Evolutionary conservation across 2,113 vertebrate species (phyloP), one percentile per base, ranked within the genome.

Genomic region (Hippocampus abdominalis): DNA sequence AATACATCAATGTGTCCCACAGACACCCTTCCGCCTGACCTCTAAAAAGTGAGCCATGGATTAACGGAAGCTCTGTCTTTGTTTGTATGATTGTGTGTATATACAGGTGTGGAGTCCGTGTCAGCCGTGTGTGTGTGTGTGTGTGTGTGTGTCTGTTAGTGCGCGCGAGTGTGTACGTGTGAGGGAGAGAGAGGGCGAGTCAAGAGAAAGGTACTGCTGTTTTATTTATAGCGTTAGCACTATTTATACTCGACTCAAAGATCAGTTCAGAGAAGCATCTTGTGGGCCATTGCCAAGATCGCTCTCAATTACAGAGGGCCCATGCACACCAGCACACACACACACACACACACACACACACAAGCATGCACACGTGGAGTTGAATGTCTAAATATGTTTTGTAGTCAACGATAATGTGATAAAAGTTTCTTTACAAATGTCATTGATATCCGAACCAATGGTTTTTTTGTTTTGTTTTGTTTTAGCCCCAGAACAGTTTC

Each of bases 241-340:
- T 90, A 88, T 89, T 90, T 90, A 89, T 89, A 89, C 84, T 83
- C 67, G 78, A 89, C 87, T 79, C 81, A 88, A 88, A 90, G 88
- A 90, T 87, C 85, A 83, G 87, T 89, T 87, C 85, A 88, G 88
- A 89, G 86, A 84, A 87, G 82, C 87, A 76, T 80, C 83, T 88
- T 32, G 77, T 87, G 84, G 85, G 82, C 86, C 87, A 74, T 66
- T 79, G 86, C 87, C 89, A 91, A 86, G 81, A 86, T 85, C 84
- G 71, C 79, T 82, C 87, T 84, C 86, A 78, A 85, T 89, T 90
- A 88, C 77, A 51, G 80, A 61, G 81, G 76, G 74, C 32, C 60
- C 54, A 64, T 46, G 69, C 40, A 36, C 63, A 65, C 64, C 53
- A 51, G 54, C 20, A 46, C 61, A 53, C 40, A 65, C 1, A 7